Percentiles rank a stretch among this genome's conserved stretches.
These are phyloP conservation scores for Aphelenchoides fujianensis DNA, from an alignment of 1,140 invertebrate species.

Conservation along the genomic window DNA sequence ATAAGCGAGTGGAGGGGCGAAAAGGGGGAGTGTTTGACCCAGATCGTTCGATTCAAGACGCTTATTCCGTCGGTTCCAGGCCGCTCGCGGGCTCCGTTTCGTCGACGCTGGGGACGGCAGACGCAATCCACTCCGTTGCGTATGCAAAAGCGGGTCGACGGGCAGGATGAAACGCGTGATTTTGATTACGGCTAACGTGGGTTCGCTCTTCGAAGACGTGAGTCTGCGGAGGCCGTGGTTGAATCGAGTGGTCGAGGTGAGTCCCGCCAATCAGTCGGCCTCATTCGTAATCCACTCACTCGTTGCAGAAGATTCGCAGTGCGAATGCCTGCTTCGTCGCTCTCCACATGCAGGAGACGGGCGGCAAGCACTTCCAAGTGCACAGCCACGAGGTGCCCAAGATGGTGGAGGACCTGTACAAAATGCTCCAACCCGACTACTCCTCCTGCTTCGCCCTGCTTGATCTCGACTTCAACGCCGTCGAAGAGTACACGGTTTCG, in stretches of 20 bases:
- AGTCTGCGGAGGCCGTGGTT: conserved; percentile 28
- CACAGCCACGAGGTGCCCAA: conserved; percentile 34
- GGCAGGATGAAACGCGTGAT: conserved; percentile 26
- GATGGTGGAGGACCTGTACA: conserved; percentile 32
- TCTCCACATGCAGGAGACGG: conserved; percentile 37
- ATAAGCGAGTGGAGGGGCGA: neutral
- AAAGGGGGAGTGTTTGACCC: conserved; percentile 4
- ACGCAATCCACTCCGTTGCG: neutral
- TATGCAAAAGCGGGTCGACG: neutral
- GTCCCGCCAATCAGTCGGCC: conserved; percentile 12
- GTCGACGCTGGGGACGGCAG: neutral
- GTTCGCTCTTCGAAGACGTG: conserved; percentile 39
- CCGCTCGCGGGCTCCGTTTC: neutral
- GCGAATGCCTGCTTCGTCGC: conserved; percentile 21
- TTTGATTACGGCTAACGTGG: conserved; percentile 46
- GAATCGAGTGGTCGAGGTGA: conserved; percentile 18
- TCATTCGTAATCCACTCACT: neutral
- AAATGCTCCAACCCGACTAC: conserved; percentile 16
- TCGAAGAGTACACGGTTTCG: conserved; percentile 41
- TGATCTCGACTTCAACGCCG: conserved; percentile 34
- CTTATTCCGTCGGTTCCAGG: conserved; percentile 6
- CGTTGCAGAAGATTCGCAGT: conserved; percentile 18
- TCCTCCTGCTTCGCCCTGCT: conserved; percentile 28
- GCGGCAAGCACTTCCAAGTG: conserved; percentile 40
- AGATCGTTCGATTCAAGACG: neutral